Evolutionary conservation across 2,888 invertebrate species (phyloP), one percentile per base, ranked within the genome.

Genomic region (Pocota personata): DNA sequence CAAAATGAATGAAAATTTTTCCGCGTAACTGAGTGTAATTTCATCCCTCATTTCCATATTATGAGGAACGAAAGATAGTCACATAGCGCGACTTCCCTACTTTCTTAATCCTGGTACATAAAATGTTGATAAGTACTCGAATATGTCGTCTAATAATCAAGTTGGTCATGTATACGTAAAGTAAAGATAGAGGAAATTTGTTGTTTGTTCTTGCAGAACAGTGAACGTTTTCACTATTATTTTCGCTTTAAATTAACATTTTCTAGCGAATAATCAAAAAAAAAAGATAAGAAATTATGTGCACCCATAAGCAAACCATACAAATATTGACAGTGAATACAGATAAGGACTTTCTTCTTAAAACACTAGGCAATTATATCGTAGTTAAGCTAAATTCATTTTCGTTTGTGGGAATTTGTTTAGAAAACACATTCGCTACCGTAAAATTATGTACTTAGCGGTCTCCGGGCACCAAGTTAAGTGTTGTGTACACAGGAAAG

Each of bases 391-490:
- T 43, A 35, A 62, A 60, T 55, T 52, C 55, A 50, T 27, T 43
- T 64, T 19, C 8, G 35, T 55, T 52, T 12, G 21, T 37, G 37
- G 55, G 3, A 30, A 50, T 55, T 58, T 7, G 55, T 43, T 46
- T 16, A 35, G 64, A 21, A 57, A 48, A 30, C n/a, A 50, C 6
- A 35, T 16, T 58, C 32, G 14, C 35, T 19, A 46, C 55, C 72
- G n/a, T 57, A 24, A 66, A 58, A 50, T 66, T 50, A 40, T 66
- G 32, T 66, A 58, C 73, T 57, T 58, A 73, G 79, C 32, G 79
- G 79, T 79, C 46, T 66, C 62, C 57, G 73, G 66, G 66, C 73
- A 72, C 37, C 64, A 16, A 58, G 24, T 24, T 21, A 66, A 78
- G 60, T n/a, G n/a, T 52, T 71, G 46, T 58, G 57, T 79, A 46